Evolutionary conservation across 2,888 invertebrate species (phyloP).

Genomic region (Cephus spinipes): DNA sequence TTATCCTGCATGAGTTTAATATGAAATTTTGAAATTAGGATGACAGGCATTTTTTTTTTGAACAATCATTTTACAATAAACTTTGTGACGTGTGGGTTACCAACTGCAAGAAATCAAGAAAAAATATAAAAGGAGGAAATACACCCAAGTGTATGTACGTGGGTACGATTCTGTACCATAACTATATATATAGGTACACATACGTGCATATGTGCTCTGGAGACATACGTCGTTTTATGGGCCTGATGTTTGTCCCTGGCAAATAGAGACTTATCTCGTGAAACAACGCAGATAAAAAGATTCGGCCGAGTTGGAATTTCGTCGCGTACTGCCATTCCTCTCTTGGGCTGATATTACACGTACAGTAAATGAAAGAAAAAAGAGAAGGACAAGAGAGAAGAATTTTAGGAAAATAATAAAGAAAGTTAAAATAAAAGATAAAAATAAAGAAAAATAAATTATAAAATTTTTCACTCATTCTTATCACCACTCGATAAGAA

Average conservation of each 20-base stretch:
- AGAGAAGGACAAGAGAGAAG: neutral
- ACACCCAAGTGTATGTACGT: neutral
- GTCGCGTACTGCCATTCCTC: neutral
- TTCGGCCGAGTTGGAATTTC: neutral
- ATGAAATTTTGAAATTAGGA: neutral
- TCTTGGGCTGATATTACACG: neutral
- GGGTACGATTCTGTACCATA: neutral
- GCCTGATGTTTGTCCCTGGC: neutral
- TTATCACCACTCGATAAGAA: neutral
- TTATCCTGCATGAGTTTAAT: neutral
- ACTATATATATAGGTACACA: neutral
- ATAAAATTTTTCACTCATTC: neutral
- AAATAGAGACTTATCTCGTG: slow-evolving; percentile 7
- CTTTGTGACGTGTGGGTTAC: neutral
- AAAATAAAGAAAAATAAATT: neutral
- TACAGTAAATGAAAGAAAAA: neutral
- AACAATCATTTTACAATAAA: neutral
- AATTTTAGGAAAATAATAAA: neutral
- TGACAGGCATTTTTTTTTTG: neutral
- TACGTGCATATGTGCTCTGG: neutral
- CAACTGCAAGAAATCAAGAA: neutral
- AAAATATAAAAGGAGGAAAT: neutral
- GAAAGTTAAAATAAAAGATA: too few relatives aligned
- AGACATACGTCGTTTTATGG: neutral
- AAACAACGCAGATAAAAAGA: slow-evolving; percentile 9